Evolutionary conservation across 2,888 invertebrate species (phyloP), one percentile per base, ranked within the genome.

Genomic region (Zootermopsis nevadensis): DNA sequence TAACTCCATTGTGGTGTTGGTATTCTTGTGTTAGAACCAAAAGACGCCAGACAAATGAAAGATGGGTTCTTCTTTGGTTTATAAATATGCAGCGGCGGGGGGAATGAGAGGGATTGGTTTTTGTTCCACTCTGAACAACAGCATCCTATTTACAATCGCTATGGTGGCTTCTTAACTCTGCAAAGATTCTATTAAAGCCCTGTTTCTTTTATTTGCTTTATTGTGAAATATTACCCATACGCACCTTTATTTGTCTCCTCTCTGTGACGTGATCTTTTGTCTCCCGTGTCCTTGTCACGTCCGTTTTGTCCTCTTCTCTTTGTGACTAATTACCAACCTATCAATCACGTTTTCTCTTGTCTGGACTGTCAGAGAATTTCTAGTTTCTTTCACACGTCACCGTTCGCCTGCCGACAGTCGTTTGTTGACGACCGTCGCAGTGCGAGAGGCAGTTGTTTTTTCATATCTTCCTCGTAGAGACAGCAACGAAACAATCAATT

Each of bases 241-340:
- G 4, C 69, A 33, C 33, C 31, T 69, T 69, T 33, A 69, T 69
- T 69, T 69, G 69, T 69, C 69, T 74, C 74, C 24, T 74, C 7
- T 35, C 35, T 42, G 10, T 2, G 74, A 74, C 74, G 31, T 8
- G 19, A 3, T 38, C 74, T 38, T 74, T 74, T 74, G 74, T 74
- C 74, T 74, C 74, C 74, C 4, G 74, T 42, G 74, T 74, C 74
- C 74, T 74, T 74, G 74, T 33, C 35, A 74, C 22, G 15, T n/a
- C 15, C 10, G 74, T 38, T 74, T 74, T 74, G 74, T 67, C 77
- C 66, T 35, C 67, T 66, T 66, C 67, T 31, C 69, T 77, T 81
- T 30, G 60, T 83, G 81, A 83, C 80, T 80, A 83, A 80, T 83
- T 83, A 76, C 80, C 74, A 69, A 38, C 38, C 80, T 72, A 83